These are phyloP conservation scores for Myanophis thanlyinensis DNA, from an alignment of 2,113 vertebrate genomes.

Conservation along the genomic window DNA sequence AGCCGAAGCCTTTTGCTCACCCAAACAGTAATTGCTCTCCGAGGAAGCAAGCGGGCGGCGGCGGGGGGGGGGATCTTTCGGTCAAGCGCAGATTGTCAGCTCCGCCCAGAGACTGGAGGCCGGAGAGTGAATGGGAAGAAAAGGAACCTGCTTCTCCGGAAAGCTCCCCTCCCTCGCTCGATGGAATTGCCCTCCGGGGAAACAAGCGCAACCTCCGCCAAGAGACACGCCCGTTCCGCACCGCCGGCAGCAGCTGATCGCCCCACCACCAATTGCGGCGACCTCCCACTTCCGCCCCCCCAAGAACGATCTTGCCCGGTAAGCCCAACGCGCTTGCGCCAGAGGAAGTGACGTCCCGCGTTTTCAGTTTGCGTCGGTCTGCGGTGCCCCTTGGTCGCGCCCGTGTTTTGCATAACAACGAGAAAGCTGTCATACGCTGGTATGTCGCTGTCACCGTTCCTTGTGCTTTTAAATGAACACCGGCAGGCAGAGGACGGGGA, in stretches of 20 bases:
- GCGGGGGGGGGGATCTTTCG: neutral
- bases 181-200: neutral
- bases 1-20: neutral
- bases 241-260: neutral
- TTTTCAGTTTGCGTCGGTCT: neutral
- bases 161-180: neutral
- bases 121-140: neutral
- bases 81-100: neutral
- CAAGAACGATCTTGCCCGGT: neutral
- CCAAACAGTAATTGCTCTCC: neutral
- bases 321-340: neutral
- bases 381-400: neutral
- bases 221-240: neutral
- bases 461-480: neutral
- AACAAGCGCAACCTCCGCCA: neutral
- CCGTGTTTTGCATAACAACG: neutral
- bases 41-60: too few relatives aligned
- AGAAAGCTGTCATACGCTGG: neutral
- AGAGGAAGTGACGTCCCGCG: neutral
- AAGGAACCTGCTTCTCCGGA: neutral
- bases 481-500: neutral
- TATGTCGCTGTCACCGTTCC: neutral
- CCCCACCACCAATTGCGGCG: neutral
- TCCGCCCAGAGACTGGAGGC: neutral
- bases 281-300: neutral